Base-by-base conservation (phyloP, 1,140 invertebrate genomes). In the Arctopsyche grandis region DNA sequence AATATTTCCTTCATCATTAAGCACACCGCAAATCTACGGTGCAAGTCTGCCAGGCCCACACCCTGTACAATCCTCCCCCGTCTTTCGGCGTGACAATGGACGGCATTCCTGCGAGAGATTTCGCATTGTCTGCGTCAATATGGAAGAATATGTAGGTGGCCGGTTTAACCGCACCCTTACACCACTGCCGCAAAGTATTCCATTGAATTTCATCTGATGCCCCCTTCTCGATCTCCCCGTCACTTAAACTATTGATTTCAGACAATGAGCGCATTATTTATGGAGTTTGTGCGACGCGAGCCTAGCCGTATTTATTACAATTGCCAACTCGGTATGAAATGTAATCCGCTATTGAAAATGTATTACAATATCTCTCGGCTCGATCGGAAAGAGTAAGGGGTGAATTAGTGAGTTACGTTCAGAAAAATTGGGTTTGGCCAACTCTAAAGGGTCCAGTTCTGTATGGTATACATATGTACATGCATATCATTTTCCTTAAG, bases 1-100 rank as follows among this genome's bases (percentile, higher is more conserved):
- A 76, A 63, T 63, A 76, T 76, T 63, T 76, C 58, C 56, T 48
- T 60, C 74, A 58, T 76, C 74, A 63, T 76, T 76, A 76, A 76
- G 26, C 56, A 22, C 26, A 14, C 58, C 74, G 29, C 74, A 76
- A 76, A 76, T 76, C 56, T 56, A 43, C 21, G 52, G 22, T 74
- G 71, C 74, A 58, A 24, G 21, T 14, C 63, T 66, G 16, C n/a
- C 19, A 66, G 19, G 24, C 19, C 4, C n/a, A n/a, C n/a, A 21
- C 60, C 60, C 60, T 38, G 29, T 38, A 66, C 16, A 66, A 21
- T 21, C 19, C 21, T 52, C 48, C 48, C n/a, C 48, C 16, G 12
- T 52, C 48, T 52, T 48, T 74, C 14, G 9, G 16, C 46, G 22
- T 29, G 48, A 74, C 71, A 74, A 74, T 74, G 22, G 71, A 19